These are phyloP conservation scores for Agapornis roseicollis DNA, from an alignment of 2,113 vertebrate species.

Conservation along the genomic window DNA sequence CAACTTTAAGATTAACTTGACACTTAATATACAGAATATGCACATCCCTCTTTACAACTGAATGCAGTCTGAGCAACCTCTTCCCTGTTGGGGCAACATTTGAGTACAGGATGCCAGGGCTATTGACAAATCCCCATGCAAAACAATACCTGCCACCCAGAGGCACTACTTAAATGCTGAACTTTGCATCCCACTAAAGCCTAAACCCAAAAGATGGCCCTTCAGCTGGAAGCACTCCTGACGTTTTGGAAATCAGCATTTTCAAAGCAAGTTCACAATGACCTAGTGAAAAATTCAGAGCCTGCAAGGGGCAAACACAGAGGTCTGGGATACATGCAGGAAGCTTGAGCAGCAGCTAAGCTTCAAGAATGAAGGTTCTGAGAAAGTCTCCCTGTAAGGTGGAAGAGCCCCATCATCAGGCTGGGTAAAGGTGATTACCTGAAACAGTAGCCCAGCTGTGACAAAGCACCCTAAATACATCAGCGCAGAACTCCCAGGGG, in stretches of 20 bases:
- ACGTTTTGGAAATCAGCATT: background rate
- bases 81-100: background rate
- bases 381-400: background rate
- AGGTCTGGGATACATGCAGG: background rate
- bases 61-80: background rate
- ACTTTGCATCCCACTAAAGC: background rate
- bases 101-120: background rate
- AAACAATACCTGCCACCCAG: conserved; percentile 32
- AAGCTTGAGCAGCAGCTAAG: background rate
- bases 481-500: background rate
- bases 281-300: background rate
- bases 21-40: conserved; percentile 24
- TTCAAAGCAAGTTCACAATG: background rate
- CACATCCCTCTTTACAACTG: conserved; percentile 24
- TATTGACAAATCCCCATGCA: conserved; percentile 3
- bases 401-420: background rate
- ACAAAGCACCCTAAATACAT: background rate
- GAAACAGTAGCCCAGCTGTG: background rate
- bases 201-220: background rate
- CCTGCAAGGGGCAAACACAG: background rate
- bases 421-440: background rate
- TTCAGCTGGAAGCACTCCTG: background rate
- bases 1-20: background rate
- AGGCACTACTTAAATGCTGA: background rate
- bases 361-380: background rate